A percentile compares a stretch with the other conserved stretches of the same genome.
Conservation (phyloP, 2,888 invertebrate genomes). For the Omphaloscelis lunosa region DNA sequence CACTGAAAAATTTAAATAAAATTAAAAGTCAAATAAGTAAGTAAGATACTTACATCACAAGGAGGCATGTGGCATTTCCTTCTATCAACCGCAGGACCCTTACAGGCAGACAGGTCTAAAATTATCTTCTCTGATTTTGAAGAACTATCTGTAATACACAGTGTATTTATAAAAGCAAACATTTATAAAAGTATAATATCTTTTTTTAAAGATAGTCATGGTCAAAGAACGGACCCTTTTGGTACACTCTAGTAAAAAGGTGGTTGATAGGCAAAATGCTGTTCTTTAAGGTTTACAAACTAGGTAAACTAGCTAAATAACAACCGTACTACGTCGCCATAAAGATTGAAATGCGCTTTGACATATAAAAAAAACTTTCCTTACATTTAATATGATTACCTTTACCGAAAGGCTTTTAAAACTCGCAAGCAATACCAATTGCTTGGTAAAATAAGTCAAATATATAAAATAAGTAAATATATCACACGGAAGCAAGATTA, state of each 20-base stretch:
- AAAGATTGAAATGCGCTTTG: neutral
- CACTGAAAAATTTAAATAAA: neutral
- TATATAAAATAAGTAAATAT: neutral
- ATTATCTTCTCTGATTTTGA: conserved; percentile 78
- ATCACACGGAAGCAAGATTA: neutral
- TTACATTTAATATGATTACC: neutral
- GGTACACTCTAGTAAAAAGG: neutral
- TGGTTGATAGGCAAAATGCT: neutral
- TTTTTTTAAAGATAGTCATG: neutral
- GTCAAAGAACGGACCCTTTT: conserved; percentile 3
- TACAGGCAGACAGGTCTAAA: conserved; percentile 83
- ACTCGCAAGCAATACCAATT: neutral
- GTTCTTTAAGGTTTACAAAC: neutral
- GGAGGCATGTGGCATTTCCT: conserved; percentile 87
- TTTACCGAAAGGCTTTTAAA: conserved; percentile 7
- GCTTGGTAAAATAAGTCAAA: neutral
- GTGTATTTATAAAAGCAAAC: neutral
- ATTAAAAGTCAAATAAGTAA: neutral
- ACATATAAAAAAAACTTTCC: neutral
- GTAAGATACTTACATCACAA: conserved; percentile 81
- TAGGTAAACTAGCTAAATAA: neutral
- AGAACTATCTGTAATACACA: conserved; percentile 74
- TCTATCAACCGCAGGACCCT: conserved; percentile 77
- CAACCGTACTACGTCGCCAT: neutral
- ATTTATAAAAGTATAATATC: no score